Base-by-base conservation (phyloP, 1,140 invertebrate species). In the Argopecten irradians region DNA sequence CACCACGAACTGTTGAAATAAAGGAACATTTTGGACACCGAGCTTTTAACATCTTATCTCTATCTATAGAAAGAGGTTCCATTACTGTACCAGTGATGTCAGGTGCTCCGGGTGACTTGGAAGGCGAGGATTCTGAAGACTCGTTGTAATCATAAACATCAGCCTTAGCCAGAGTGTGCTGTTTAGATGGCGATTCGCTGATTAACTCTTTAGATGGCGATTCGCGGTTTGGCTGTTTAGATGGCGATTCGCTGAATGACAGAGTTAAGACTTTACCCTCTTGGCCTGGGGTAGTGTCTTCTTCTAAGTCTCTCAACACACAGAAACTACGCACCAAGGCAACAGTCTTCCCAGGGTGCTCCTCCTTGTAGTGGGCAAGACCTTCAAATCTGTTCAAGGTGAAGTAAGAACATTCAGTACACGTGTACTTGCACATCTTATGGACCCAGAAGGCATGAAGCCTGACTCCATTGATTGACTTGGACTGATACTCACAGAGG, bases 401-500 rank as follows among this genome's bases (percentile, higher is more conserved):
- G 22, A 83, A 32, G 36, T 41, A 87, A 33, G 36, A n/a, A 83
- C 86, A 87, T 28, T 87, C 36, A 7, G 71, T 34, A 83, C 86
- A 87, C 16, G 82, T 39, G 83, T 83, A 84, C 86, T 82, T 39
- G 41, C 71, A 87, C 14, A 87, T 82, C 13, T 87, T 87, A 36
- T 87, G 86, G 39, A 33, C 83, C 33, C 71, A 83, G 33, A 87
- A 39, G n/a, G 83, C 36, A 83, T 87, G 86, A 41, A 83, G 35
- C 32, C 83, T 35, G 7, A 87, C 41, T n/a, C 86, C 86, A n/a
- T 83, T 83, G 9, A 32, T 33, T 0, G 86, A 71, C 22, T 71
- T 83, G 19, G 82, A 83, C 86, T 87, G 36, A 34, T 82, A 32
- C 14, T 83, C 86, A 87, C 86, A 87, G 9, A 83, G 33, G 22